These are phyloP conservation scores for Pseudoatta argentina DNA, from an alignment of 1,140 invertebrate genomes.

Conservation along the genomic window DNA sequence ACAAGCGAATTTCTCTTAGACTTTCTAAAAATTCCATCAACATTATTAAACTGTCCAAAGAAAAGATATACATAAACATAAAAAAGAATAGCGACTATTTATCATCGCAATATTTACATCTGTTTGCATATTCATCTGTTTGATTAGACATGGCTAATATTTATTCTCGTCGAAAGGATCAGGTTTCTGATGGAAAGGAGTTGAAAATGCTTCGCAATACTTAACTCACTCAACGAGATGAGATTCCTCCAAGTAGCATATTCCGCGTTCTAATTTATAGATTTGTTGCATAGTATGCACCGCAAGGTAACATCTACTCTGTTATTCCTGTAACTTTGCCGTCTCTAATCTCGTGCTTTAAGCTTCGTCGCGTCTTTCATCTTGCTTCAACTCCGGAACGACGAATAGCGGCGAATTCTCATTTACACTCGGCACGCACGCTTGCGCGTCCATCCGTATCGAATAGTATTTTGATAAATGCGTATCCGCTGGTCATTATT, in stretches of 20 bases:
- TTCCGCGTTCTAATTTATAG: conserved; percentile 20
- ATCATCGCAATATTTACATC: conserved; percentile 32
- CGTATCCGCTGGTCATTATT: conserved; percentile 44
- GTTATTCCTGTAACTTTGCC: not conserved
- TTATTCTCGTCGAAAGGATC: conserved; percentile 23
- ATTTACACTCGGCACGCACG: not conserved
- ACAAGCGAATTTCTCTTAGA: not conserved
- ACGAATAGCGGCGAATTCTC: not conserved
- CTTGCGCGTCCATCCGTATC: not conserved
- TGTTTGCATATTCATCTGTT: conserved; percentile 27
- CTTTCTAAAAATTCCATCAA: not conserved
- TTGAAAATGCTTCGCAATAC: conserved; percentile 6
- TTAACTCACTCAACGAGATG: not conserved
- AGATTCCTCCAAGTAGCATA: not conserved
- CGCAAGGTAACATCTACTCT: not conserved
- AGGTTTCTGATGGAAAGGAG: not conserved
- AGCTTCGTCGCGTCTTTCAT: not conserved
- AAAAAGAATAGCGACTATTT: not conserved
- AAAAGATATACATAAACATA: not conserved
- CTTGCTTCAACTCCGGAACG: not conserved
- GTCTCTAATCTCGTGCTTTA: conserved; percentile 3
- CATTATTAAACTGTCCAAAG: not conserved
- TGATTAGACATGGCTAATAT: conserved; percentile 33
- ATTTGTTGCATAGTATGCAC: not conserved
- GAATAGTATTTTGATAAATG: conserved; percentile 58